These are phyloP conservation scores for Trichopoda pennipes DNA, from an alignment of 2,888 invertebrate species.

Conservation along the genomic window DNA sequence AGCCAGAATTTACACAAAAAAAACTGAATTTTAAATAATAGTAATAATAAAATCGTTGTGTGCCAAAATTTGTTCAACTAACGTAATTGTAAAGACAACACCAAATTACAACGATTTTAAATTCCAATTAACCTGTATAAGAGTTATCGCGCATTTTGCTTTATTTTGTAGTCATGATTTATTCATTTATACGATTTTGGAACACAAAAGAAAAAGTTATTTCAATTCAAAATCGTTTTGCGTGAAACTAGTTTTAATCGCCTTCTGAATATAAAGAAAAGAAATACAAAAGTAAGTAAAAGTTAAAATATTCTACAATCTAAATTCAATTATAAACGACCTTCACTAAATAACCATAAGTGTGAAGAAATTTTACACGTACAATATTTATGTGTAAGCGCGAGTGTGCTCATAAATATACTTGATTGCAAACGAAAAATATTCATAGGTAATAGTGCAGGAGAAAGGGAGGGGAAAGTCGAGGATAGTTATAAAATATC, in stretches of 20 bases:
- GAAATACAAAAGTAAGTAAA: background rate
- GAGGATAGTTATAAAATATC: too few species aligned
- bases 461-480: too few species aligned
- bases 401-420: too few species aligned
- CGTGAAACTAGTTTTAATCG: too few species aligned
- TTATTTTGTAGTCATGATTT: conserved; percentile 14
- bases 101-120: conserved; percentile 30
- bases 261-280: too few species aligned
- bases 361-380: too few species aligned
- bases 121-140: conserved; percentile 43
- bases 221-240: conserved; percentile 3
- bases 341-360: too few species aligned
- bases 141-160: conserved; percentile 17
- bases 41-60: background rate
- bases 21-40: too few species aligned
- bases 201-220: background rate
- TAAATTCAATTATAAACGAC: background rate
- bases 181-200: conserved; percentile 20
- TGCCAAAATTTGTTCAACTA: conserved; percentile 22
- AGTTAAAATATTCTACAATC: conserved; percentile 1
- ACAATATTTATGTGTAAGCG: too few species aligned
- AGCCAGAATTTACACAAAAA: too few species aligned
- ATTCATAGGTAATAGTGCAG: too few species aligned
- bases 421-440: too few species aligned
- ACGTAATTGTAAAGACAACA: conserved; percentile 38